Base-by-base conservation (phyloP, 2,113 vertebrate genomes). In the Limnothrissa miodon region DNA sequence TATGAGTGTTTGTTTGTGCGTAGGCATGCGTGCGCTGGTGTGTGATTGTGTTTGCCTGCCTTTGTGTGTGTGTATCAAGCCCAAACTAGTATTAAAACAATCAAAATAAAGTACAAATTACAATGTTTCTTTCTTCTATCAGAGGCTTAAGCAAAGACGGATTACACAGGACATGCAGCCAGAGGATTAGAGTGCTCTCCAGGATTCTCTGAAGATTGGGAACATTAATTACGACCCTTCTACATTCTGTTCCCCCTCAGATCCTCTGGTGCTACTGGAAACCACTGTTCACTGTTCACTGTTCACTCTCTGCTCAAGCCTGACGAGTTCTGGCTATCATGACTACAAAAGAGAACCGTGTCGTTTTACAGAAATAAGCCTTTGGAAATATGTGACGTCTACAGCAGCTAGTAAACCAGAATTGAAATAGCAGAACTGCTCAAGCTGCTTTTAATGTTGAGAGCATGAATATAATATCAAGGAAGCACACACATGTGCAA, bases 131-230 rank as follows among this genome's bases (percentile, higher is more conserved):
- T 11, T 87, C n/a, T 56, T 78, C 42, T 51, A 78, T 81, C 79
- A 79, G 82, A 84, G 86, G 83, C 89, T 87, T 83, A 87, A 78
- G 81, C 21, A 39, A 87, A 80, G 29, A 84, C 21, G 45, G 81
- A 91, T 86, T 88, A 90, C 33, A 44, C 83, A 25, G 84, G 85
- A 86, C 84, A 83, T 46, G 29, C 79, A 81, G 82, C 83, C 81
- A 53, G 81, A 45, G 84, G 80, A 86, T 89, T 89, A 86, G 83
- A 85, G 83, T 80, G 85, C 86, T 89, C 85, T 90, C 84, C 91
- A 91, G 89, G 87, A 89, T 89, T 82, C 81, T 45, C 62, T 85
- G 33, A 89, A 90, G 86, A 90, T 87, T 83, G 84, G 80, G 59
- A 87, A 70, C 62, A 79, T 87, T 85, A 80, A 80, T 81, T 81